Base-by-base conservation (phyloP, 2,113 vertebrate genomes). In the Prunella fulvescens region DNA sequence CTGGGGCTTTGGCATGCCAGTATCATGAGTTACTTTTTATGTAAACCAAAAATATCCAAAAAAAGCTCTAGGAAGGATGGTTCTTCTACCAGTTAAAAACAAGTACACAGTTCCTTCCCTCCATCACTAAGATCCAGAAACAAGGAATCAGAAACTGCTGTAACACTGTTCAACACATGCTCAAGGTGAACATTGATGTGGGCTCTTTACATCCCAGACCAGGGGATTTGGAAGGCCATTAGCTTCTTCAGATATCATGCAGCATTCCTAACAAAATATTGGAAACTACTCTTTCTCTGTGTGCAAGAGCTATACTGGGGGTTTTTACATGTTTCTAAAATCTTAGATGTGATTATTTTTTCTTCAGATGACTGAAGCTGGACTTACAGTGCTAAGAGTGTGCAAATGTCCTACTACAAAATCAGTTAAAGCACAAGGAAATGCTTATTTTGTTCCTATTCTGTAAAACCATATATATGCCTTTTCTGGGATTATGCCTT, bases 301-400 rank as follows among this genome's bases (percentile, higher is more conserved):
- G 25, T 74, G 39, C 58, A 81, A n/a, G 28, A 67, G 7, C 19
- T 74, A 25, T 78, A 92, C 18, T 53, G 28, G 50, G 23, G 6
- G 3, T 2, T 47, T 67, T 57, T 53, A 35, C 4, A 79, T 58
- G 26, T 47, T 81, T 82, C 29, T 79, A 76, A 88, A 73, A 51
- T 23, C 29, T 64, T 47, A 57, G 11, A 19, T 79, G 19, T 16
- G 31, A 44, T 69, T 64, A 24, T 51, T 19, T 24, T 88, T 76
- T 82, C 53, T 48, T 72, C 24, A 47, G 20, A 35, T 62, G 20
- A 62, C 60, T 62, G 58, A 74, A 77, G 12, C 39, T 76, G 54
- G 40, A 76, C 2, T 89, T 18, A 47, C 0, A 8, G 18, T 57
- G 26, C 35, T 77, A 64, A 76, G 10, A 50, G 12, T 0, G 0